These are phyloP conservation scores for Spisula subtruncata DNA, from an alignment of 2,888 invertebrate genomes.

Conservation along the genomic window DNA sequence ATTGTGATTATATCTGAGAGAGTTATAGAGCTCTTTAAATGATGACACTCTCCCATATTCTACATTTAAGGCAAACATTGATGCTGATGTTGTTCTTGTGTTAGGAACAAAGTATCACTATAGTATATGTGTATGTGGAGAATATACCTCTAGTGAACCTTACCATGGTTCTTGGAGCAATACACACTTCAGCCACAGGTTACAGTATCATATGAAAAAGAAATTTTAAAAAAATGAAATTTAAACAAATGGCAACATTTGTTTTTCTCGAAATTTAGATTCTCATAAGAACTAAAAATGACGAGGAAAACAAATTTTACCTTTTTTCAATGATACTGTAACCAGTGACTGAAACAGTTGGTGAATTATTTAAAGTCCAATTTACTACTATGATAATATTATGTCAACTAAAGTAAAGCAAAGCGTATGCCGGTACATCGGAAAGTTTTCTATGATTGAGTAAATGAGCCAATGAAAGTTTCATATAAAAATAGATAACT, in stretches of 20 bases:
- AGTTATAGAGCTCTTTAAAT: constrained; percentile 38
- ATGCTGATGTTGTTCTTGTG: background rate
- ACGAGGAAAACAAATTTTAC: no score
- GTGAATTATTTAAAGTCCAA: background rate
- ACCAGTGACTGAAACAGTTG: background rate
- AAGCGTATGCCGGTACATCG: background rate
- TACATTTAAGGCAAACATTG: constrained; percentile 15
- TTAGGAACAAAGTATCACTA: background rate
- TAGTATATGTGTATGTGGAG: background rate
- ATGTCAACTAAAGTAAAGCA: background rate
- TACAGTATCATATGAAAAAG: no score
- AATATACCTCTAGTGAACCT: no score
- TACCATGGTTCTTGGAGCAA: no score
- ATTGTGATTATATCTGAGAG: constrained; percentile 32
- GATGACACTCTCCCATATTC: constrained; percentile 29
- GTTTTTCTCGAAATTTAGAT: no score
- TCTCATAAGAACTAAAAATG: no score
- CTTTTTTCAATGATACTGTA: no score
- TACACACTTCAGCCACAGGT: no score
- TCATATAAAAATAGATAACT: background rate
- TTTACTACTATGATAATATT: background rate
- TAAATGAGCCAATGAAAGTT: background rate
- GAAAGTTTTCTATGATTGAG: background rate
- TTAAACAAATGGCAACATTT: no score
- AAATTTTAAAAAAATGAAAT: no score